phyloP scores from a whole-genome alignment of 2,797 vertebrate genomes.

The Arctocebus calabarensis region DNA sequence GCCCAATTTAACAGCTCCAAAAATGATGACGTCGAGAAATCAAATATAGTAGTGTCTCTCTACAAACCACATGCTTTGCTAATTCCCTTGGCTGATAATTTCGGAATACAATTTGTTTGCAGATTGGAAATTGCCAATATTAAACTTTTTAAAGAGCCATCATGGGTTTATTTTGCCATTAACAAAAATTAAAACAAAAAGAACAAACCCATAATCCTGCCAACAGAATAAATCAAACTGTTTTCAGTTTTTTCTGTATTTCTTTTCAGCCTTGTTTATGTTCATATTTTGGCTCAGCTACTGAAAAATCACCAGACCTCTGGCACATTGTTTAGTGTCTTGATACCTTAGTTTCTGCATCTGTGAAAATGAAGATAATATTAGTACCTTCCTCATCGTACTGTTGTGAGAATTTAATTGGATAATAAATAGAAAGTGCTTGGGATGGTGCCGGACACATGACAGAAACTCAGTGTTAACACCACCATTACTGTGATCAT shows the following conservation, averaged over 20 bases:
- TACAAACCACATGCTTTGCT: constrained; percentile 20
- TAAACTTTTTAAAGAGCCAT: constrained; percentile 19
- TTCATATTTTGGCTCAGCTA: neutral
- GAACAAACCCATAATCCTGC: neutral
- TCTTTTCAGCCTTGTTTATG: neutral
- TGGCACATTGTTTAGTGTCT: neutral
- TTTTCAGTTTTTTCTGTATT: neutral
- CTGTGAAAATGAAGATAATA: neutral
- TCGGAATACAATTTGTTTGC: constrained; percentile 38
- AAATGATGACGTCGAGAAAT: neutral
- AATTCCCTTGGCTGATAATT: constrained; percentile 48
- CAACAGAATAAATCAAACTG: constrained; percentile 20
- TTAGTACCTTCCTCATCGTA: neutral
- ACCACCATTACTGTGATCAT: neutral
- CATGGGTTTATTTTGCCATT: constrained; percentile 47
- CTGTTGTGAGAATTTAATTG: neutral
- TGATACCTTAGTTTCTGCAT: neutral
- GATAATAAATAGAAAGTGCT: too few species aligned
- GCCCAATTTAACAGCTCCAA: neutral
- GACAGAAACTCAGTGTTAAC: neutral
- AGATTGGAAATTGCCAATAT: constrained; percentile 61
- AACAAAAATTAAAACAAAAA: constrained; percentile 63
- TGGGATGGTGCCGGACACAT: too few species aligned
- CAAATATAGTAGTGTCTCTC: neutral
- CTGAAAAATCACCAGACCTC: neutral